phyloP scores from a whole-genome alignment of 1,140 invertebrate species.

The Drosophila virilis region DNA sequence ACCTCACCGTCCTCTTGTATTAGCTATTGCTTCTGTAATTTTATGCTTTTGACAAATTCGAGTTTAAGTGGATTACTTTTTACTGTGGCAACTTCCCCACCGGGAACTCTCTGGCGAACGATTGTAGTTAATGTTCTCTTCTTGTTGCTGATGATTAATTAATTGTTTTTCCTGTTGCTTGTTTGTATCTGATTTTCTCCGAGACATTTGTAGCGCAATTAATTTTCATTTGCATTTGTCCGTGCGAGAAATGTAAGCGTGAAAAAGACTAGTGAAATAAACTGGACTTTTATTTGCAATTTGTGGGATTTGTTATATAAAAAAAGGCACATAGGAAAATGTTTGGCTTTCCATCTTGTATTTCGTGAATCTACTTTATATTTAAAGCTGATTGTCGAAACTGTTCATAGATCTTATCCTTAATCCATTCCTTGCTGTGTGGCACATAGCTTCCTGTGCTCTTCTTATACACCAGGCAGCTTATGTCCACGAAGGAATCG shows the following conservation, averaged over 20 bases:
- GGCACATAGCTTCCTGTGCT: constrained; percentile 97
- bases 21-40: constrained; percentile 52
- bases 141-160: constrained; percentile 66
- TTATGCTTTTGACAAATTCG: constrained; percentile 77
- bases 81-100: constrained; percentile 32
- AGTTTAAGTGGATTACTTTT: constrained; percentile 80
- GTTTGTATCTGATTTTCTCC: constrained; percentile 28
- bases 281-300: constrained; percentile 1
- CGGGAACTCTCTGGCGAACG: background rate
- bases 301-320: too few relatives aligned
- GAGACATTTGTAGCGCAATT: constrained; percentile 51
- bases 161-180: constrained; percentile 53
- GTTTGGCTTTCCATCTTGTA: constrained; percentile 16
- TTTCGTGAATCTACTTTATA: too few relatives aligned
- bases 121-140: constrained; percentile 36
- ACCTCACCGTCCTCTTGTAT: background rate
- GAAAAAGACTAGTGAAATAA: constrained; percentile 10
- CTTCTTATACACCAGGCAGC: constrained; percentile 96
- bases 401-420: constrained; percentile 98
- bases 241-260: constrained; percentile 3
- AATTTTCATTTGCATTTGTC: constrained; percentile 65
- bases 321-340: too few relatives aligned
- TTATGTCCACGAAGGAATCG: constrained; percentile 96
- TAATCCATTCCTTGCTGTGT: constrained; percentile 99
- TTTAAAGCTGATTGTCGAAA: constrained; percentile 92